These are phyloP conservation scores for Mareca penelope DNA, from an alignment of 2,797 vertebrate genomes.

Conservation along the genomic window DNA sequence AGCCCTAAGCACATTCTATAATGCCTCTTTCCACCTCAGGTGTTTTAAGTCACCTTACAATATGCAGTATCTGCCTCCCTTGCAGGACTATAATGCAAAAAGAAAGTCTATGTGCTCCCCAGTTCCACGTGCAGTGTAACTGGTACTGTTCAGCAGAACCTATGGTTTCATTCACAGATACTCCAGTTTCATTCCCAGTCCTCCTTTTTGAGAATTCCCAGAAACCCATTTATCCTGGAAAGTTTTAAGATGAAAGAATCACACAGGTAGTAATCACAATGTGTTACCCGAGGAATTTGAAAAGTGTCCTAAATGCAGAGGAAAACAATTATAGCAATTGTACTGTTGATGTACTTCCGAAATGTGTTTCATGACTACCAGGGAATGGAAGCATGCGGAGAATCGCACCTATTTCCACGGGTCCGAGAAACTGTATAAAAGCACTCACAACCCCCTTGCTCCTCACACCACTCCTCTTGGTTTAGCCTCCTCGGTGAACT, in stretches of 20 bases:
- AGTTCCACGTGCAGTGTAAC: background rate
- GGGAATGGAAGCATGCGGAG: background rate
- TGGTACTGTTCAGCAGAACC: background rate
- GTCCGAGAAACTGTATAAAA: conserved; percentile 27
- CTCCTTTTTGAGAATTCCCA: background rate
- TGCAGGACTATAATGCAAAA: background rate
- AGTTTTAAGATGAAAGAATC: background rate
- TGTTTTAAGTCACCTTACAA: background rate
- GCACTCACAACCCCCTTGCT: rapidly evolving
- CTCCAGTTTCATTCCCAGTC: background rate
- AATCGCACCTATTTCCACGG: background rate
- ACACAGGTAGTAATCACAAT: background rate
- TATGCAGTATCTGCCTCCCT: background rate
- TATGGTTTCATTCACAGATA: background rate
- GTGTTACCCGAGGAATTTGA: background rate
- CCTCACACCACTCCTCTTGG: background rate
- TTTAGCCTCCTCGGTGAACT: background rate
- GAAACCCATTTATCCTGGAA: background rate
- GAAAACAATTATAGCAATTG: conserved; percentile 56
- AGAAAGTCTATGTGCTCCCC: background rate
- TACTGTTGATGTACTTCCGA: conserved; percentile 1
- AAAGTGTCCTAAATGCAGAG: background rate
- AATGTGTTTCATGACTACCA: background rate
- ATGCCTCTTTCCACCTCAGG: background rate
- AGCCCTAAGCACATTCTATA: background rate